phyloP scores from a whole-genome alignment of 1,140 invertebrate species.

The Ceratosolen solmsi region DNA sequence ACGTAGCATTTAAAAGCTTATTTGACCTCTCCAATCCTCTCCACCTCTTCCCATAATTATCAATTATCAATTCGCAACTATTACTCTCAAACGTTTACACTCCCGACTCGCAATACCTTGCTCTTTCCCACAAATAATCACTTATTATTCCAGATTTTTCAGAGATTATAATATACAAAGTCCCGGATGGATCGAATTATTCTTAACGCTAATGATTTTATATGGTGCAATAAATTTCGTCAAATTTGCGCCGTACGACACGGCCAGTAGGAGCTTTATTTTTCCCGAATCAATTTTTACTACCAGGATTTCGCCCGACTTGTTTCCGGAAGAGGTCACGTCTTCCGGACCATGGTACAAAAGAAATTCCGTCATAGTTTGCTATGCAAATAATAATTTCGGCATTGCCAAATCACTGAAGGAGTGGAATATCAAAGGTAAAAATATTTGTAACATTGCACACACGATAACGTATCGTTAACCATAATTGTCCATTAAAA shows the following conservation, averaged over 20 bases:
- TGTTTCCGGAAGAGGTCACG: constrained; percentile 53
- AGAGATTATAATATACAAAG: background rate
- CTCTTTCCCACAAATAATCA: too few species aligned
- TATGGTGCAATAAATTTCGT: constrained; percentile 18
- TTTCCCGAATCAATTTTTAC: constrained; percentile 42
- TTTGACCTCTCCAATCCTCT: too few species aligned
- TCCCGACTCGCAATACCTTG: too few species aligned
- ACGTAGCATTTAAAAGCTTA: too few species aligned
- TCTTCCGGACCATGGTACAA: constrained; percentile 51
- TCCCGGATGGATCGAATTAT: constrained; percentile 57
- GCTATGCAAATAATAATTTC: background rate
- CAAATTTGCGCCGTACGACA: constrained; percentile 32
- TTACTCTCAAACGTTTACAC: too few species aligned
- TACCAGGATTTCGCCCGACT: constrained; percentile 41
- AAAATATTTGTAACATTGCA: too few species aligned
- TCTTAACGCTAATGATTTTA: constrained; percentile 47
- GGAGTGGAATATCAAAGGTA: background rate
- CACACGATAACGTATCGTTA: too few species aligned
- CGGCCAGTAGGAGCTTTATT: background rate
- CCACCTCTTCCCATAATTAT: too few species aligned
- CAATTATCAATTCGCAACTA: too few species aligned
- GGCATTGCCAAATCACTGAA: background rate
- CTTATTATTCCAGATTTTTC: constrained; percentile 22
- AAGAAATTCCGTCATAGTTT: background rate
- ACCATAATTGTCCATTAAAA: too few species aligned